Evolutionary conservation across 2,113 vertebrate genomes (phyloP), one percentile per base, ranked within the genome.

Genomic region (Eretmochelys imbricata): DNA sequence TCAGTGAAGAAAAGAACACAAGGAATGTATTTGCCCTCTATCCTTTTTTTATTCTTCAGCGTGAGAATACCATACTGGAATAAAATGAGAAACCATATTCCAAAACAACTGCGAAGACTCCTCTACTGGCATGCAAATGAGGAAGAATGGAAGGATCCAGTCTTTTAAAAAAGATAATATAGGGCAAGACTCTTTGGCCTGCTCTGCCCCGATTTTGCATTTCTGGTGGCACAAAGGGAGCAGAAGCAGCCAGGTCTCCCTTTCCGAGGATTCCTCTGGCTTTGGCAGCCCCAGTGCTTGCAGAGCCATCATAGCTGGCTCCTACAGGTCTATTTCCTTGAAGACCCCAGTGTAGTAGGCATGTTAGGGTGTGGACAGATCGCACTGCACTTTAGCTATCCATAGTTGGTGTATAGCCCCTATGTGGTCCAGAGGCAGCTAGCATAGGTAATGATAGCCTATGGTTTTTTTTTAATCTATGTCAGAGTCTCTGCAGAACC

Each of bases 401-500:
- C 11, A 8, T 42, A 82, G 13, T 13, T 3, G 4, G 87, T 7
- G 12, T 16, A 78, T 12, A 78, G 22, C 10, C 25, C 4, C n/a
- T 81, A 78, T 50, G 12, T 1, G 17, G 22, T 53, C 12, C 31
- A 55, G 22, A 87, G 54, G 10, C 12, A 78, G 5, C 49, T 11
- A 14, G 4, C 29, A 10, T 9, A 53, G 86, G 88, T 88, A 55
- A 65, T 80, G 59, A 83, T 17, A 3, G 10, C 11, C 16, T 62
- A 10, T 48, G 50, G 0, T 0, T 42, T 53, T 80, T 80, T 29
- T 80, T 22, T 50, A 62, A 16, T 4, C 19, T 72, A 38, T 38
- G n/a, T 38, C 46, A 55, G 14, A 1, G 62, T 49, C 83, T 92
- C 72, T 3, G 22, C 19, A 82, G 84, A 93, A 89, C 25, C 10